phyloP scores from a whole-genome alignment of 1,140 invertebrate genomes.

The Cydia pomonella region DNA sequence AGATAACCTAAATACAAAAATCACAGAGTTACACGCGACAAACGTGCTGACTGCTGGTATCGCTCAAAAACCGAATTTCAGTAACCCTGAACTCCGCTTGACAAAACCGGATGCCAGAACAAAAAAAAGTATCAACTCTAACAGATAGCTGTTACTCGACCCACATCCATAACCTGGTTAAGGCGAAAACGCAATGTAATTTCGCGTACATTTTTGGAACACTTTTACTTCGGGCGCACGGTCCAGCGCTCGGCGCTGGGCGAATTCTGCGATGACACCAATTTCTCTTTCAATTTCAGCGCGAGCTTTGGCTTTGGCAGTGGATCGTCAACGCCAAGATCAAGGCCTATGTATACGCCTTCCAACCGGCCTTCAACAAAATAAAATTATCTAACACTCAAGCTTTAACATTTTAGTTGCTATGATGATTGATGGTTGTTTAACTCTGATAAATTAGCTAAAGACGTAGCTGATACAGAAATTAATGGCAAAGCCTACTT shows the following conservation, averaged over 20 bases:
- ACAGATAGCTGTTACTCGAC: conserved; percentile 76
- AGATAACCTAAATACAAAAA: not conserved
- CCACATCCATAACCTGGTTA: conserved; percentile 74
- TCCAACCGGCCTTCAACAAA: not conserved
- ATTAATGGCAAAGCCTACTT: not conserved
- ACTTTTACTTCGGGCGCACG: conserved; percentile 75
- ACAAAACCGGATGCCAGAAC: conserved; percentile 53
- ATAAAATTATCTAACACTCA: not conserved
- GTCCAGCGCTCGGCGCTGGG: conserved; percentile 44
- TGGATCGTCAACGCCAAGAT: conserved; percentile 20
- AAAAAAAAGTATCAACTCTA: conserved; percentile 64
- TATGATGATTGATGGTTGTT: not conserved
- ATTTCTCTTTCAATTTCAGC: conserved; percentile 75
- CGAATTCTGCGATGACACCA: conserved; percentile 71
- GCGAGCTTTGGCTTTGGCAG: conserved; percentile 16
- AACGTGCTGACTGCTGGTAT: not conserved
- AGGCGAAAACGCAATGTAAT: conserved; percentile 79
- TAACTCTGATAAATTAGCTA: not conserved
- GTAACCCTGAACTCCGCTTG: conserved; percentile 60
- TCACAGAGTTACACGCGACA: conserved; percentile 3
- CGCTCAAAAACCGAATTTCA: conserved; percentile 40
- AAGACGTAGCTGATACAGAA: conserved; percentile 1
- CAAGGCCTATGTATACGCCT: conserved; percentile 6
- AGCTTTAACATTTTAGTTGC: not conserved
- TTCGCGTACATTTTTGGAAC: conserved; percentile 78